These are phyloP conservation scores for Pelodytes ibericus DNA, from an alignment of 2,797 vertebrate species.

Conservation along the genomic window DNA sequence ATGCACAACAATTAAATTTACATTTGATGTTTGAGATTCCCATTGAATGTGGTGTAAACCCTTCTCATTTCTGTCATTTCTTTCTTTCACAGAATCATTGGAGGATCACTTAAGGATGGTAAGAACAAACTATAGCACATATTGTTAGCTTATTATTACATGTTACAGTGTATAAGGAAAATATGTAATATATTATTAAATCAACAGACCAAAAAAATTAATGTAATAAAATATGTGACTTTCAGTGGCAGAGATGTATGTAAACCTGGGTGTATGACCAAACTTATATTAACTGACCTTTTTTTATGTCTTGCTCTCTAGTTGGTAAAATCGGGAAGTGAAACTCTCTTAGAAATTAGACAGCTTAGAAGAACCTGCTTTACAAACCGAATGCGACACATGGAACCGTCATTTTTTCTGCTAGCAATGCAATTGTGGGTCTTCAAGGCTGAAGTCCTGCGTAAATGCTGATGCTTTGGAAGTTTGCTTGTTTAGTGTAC, in stretches of 20 bases:
- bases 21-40: too few species aligned
- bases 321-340: slow-evolving; percentile 33
- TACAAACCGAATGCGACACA: neutral
- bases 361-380: slow-evolving; percentile 32
- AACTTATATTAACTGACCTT: neutral
- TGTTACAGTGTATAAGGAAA: too few species aligned
- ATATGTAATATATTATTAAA: too few species aligned
- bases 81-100: slow-evolving; percentile 23
- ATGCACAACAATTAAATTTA: too few species aligned
- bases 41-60: too few species aligned
- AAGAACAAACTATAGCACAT: neutral
- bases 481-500: slow-evolving; percentile 27
- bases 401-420: slow-evolving; percentile 3
- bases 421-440: neutral
- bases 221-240: too few species aligned
- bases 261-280: too few species aligned
- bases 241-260: too few species aligned
- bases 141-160: too few species aligned
- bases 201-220: too few species aligned
- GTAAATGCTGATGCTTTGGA: slow-evolving; percentile 7
- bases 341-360: slow-evolving; percentile 1
- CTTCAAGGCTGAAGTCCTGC: neutral
- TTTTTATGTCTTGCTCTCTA: neutral
- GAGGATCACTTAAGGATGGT: slow-evolving; percentile 37
- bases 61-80: too few species aligned